Percentiles rank a stretch among this genome's conserved stretches.
Evolutionary conservation across 1,140 invertebrate species (phyloP).

Genomic region (Micrasema longulum): DNA sequence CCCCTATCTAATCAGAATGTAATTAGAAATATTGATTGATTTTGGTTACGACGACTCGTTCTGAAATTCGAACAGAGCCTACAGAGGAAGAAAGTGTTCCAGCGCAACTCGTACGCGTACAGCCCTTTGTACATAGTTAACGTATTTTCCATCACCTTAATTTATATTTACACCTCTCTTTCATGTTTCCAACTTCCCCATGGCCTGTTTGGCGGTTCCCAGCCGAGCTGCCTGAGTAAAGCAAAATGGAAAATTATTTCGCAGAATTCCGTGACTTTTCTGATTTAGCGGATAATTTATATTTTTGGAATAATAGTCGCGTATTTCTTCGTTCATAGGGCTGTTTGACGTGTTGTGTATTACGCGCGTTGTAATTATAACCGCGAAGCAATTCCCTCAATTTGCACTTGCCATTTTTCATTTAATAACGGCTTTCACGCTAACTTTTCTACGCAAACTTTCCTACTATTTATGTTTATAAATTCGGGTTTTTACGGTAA

Average conservation of each 20-base stretch:
- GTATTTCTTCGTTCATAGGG: constrained; percentile 6
- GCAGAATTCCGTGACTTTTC: constrained; percentile 24
- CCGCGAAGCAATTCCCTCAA: constrained; percentile 14
- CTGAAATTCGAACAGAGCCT: background rate
- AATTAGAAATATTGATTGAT: background rate
- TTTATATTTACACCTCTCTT: constrained; percentile 38
- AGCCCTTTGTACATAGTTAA: constrained; percentile 14
- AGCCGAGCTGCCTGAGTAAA: background rate
- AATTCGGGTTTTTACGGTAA: background rate
- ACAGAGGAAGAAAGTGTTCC: background rate
- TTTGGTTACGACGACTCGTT: background rate
- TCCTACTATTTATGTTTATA: constrained; percentile 26
- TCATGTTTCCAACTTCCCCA: constrained; percentile 15
- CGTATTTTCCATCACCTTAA: constrained; percentile 32
- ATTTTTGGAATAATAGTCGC: constrained; percentile 20
- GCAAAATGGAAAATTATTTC: constrained; percentile 28
- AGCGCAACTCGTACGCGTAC: constrained; percentile 3
- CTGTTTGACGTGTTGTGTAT: constrained; percentile 18
- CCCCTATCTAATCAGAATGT: background rate
- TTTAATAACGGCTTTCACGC: constrained; percentile 1
- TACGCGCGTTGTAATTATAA: constrained; percentile 23
- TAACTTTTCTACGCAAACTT: constrained; percentile 1
- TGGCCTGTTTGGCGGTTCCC: background rate
- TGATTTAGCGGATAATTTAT: constrained; percentile 39
- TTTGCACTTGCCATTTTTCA: constrained; percentile 28